Conservation (phyloP, 2,113 vertebrate genomes). For the Nicator chloris region DNA sequence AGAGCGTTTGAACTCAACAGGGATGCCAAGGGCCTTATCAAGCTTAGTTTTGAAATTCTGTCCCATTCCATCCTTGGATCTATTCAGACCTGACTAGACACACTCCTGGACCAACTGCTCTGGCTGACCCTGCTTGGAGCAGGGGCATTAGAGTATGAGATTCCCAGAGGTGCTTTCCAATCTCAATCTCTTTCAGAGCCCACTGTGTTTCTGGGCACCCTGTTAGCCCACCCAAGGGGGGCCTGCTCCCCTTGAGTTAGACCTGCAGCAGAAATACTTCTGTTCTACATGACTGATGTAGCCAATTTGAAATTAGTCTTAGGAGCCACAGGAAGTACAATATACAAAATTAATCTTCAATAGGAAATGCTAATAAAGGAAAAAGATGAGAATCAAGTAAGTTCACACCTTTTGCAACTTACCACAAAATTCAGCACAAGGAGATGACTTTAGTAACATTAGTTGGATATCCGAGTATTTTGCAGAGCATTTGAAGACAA, state of each 20-base stretch:
- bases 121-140: neutral
- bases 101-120: neutral
- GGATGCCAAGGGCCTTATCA: neutral
- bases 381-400: neutral
- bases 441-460: neutral
- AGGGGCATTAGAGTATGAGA: neutral
- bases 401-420: neutral
- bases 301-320: neutral
- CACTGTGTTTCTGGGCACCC: neutral
- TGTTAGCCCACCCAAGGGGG: neutral
- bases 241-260: neutral
- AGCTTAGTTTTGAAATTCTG: neutral
- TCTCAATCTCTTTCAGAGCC: neutral
- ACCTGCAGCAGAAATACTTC: neutral
- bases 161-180: neutral
- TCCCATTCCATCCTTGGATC: neutral
- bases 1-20: neutral
- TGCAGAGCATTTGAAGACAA: neutral
- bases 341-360: neutral
- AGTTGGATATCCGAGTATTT: neutral
- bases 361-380: neutral
- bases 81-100: neutral
- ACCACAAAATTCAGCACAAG: neutral
- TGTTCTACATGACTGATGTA: accelerated
- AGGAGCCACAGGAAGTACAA: neutral